Evolutionary conservation across 2,113 vertebrate species (phyloP).

Genomic region (Trachemys scripta): DNA sequence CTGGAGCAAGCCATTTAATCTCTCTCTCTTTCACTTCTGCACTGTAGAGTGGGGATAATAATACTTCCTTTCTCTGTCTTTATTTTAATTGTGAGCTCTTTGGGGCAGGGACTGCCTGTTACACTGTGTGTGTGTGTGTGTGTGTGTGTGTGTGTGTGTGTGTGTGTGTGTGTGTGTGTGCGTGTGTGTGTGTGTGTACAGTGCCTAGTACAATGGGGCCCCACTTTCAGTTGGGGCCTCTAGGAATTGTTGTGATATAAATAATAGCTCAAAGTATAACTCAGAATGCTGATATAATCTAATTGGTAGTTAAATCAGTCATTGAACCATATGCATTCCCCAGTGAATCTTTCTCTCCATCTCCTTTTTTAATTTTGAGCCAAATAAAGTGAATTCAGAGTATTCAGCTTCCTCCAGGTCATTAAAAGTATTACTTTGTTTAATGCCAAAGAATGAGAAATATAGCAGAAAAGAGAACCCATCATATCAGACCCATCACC

Average conservation of each 20-base stretch:
- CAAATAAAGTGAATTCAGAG: not conserved
- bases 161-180: not conserved
- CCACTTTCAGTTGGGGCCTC: not conserved
- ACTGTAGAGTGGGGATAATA: not conserved
- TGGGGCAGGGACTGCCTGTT: not conserved
- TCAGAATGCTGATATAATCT: not conserved
- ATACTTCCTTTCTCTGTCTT: not conserved
- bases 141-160: not conserved
- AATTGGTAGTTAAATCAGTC: constrained; percentile 4
- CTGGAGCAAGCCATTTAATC: not conserved
- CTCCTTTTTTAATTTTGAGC: not conserved
- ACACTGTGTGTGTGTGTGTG: too few relatives aligned
- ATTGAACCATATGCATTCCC: not conserved
- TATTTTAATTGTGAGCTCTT: not conserved
- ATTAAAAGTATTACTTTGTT: not conserved
- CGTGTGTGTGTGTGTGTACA: not conserved
- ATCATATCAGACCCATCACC: not conserved
- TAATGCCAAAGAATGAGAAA: not conserved
- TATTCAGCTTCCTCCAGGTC: not conserved
- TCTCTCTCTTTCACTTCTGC: not conserved
- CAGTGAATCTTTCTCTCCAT: not conserved
- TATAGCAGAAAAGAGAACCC: not conserved
- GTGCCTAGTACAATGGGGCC: not conserved
- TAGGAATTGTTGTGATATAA: not conserved
- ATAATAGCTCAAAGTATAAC: not conserved